Percentiles rank a stretch among this genome's conserved stretches.
These are phyloP conservation scores for Apostichopus japonicus DNA, from an alignment of 35 echinoderm and acorn worm genomes.

Conservation along the genomic window DNA sequence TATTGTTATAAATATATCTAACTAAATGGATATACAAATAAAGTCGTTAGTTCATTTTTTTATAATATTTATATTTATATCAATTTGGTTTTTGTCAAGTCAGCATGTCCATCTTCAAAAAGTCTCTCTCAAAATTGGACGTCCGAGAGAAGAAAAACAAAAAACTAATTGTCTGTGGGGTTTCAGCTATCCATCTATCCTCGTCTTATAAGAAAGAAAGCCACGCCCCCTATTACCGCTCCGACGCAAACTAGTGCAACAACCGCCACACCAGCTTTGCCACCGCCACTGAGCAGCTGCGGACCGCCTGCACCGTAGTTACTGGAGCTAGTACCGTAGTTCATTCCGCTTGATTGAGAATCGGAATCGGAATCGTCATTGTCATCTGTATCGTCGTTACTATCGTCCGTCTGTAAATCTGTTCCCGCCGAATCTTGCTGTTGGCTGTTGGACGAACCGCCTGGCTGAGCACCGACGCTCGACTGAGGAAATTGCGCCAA, in stretches of 20 bases:
- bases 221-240: constrained; percentile 19
- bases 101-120: background rate
- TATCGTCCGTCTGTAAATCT: background rate
- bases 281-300: constrained; percentile 16
- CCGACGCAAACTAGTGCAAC: constrained; percentile 30
- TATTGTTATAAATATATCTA: no score
- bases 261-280: constrained; percentile 28
- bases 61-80: background rate
- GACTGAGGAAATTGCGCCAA: constrained; percentile 26
- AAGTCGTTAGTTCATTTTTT: no score
- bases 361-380: background rate
- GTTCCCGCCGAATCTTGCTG: background rate
- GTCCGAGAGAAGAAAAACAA: no score
- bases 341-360: background rate
- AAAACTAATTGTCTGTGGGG: no score
- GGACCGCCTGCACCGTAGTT: background rate
- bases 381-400: background rate
- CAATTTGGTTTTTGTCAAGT: background rate
- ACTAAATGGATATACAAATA: background rate
- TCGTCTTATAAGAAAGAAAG: constrained; percentile 26
- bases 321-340: background rate
- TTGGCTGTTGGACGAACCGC: constrained; percentile 29
- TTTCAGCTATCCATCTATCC: background rate
- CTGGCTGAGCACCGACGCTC: background rate
- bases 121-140: background rate